Evolutionary conservation across 2,797 vertebrate species (phyloP).

Genomic region (Sebastes kiyomatsui): DNA sequence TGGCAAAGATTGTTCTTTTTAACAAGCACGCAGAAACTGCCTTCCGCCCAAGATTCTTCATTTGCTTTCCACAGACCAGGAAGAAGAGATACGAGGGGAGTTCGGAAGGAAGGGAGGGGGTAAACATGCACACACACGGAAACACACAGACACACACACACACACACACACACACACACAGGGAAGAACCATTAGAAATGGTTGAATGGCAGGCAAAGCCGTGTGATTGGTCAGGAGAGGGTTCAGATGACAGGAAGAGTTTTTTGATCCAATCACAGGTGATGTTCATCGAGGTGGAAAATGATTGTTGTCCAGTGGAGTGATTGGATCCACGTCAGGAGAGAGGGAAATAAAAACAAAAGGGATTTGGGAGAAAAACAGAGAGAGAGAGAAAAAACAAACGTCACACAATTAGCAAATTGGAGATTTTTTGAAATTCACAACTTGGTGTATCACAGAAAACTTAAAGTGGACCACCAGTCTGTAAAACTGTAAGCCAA

Average conservation of each 20-base stretch:
- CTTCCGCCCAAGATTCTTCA: slow-evolving; percentile 99
- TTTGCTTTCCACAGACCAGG: slow-evolving; percentile 95
- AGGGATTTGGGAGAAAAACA: slow-evolving; percentile 83
- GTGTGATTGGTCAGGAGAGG: slow-evolving; percentile 89
- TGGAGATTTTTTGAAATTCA: slow-evolving; percentile 51
- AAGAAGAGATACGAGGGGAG: slow-evolving; percentile 75
- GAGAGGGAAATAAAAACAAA: slow-evolving; percentile 67
- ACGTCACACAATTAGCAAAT: slow-evolving; percentile 84
- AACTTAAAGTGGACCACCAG: slow-evolving; percentile 49
- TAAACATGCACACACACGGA: background rate
- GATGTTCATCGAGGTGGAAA: slow-evolving; percentile 70
- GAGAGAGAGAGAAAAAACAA: slow-evolving; percentile 74
- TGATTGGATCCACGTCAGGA: slow-evolving; percentile 89
- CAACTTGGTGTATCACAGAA: slow-evolving; percentile 31
- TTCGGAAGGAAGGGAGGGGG: background rate
- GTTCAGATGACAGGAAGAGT: slow-evolving; percentile 88
- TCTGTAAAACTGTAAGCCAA: slow-evolving; percentile 26
- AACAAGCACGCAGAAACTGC: slow-evolving; percentile 99
- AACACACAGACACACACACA: slow-evolving; percentile 25
- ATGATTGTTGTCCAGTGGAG: slow-evolving; percentile 83
- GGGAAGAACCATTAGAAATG: slow-evolving; percentile 49
- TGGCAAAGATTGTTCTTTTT: slow-evolving; percentile 99
- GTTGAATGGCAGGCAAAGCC: slow-evolving; percentile 68
- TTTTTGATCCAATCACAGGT: slow-evolving; percentile 75
- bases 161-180: slow-evolving; percentile 35